phyloP scores from a whole-genome alignment of 2,797 vertebrate genomes.

The Gadopsis marmoratus region DNA sequence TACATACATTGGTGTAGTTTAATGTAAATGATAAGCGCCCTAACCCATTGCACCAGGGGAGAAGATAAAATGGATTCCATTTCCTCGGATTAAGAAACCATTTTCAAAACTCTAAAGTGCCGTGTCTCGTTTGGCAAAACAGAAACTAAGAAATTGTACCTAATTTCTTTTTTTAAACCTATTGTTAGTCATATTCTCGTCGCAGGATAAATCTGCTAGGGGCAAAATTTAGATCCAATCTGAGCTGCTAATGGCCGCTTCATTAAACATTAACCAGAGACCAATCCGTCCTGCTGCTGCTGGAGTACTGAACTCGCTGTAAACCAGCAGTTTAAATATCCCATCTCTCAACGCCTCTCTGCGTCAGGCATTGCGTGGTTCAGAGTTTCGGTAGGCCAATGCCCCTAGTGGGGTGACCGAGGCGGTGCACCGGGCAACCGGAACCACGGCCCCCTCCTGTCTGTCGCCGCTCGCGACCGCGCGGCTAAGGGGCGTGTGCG shows the following conservation, averaged over 20 bases:
- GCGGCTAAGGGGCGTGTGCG: slow-evolving; percentile 60
- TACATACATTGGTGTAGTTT: not conserved
- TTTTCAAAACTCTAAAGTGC: not conserved
- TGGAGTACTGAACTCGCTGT: not conserved
- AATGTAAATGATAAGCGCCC: not conserved
- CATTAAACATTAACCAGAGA: not conserved
- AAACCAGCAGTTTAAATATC: too few relatives aligned
- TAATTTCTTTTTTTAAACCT: not conserved
- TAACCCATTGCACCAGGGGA: too few relatives aligned
- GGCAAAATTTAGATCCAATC: not conserved
- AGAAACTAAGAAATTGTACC: not conserved
- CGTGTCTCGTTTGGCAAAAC: not conserved
- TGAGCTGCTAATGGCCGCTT: not conserved
- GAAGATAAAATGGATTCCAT: not conserved
- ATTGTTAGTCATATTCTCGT: not conserved
- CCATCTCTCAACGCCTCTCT: not conserved
- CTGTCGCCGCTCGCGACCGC: slow-evolving; percentile 58
- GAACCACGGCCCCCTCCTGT: not conserved
- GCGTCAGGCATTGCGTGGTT: not conserved
- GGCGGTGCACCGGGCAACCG: not conserved
- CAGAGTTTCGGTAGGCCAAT: fast-evolving
- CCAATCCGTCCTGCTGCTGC: not conserved
- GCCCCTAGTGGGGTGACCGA: not conserved
- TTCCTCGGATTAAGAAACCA: not conserved
- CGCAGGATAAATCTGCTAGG: not conserved